Base-by-base conservation (phyloP, 2,888 invertebrate species). In the Yponomeuta evonymella region DNA sequence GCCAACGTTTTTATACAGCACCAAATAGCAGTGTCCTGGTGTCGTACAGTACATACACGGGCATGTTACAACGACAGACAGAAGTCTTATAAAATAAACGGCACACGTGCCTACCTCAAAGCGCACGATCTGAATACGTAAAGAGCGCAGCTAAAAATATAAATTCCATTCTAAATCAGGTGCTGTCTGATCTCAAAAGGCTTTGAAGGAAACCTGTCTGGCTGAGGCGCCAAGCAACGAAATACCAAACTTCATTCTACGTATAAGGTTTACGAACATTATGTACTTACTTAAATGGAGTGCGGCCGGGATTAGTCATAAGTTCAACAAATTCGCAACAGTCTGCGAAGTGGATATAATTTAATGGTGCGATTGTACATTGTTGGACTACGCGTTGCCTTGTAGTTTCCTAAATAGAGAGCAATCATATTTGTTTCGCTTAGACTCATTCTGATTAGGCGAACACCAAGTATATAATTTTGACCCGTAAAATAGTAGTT, bases 61-160 rank as follows among this genome's bases (percentile, higher is more conserved):
- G 11, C 36, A n/a, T 67, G 36, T 67, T 67, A 67, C 65, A 65
- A 12, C 23, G 30, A 10, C 30, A 29, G 65, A 30, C 30, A 30
- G 43, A 5, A 6, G 43, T 43, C 43, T 43, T 43, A 43, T 43
- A 5, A 43, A 43, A 43, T 43, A 43, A 43, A 43, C 43, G 51
- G 51, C 15, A 58, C 51, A 58, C 51, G 51, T 58, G 51, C 3
- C 51, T 67, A n/a, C 29, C 51, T 48, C 58, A 30, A 43, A 67
- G 48, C 29, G 48, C 68, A 51, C 48, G 51, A 51, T 10, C n/a
- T 68, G 51, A 68, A 48, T 68, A 12, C 15, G 9, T 68, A 51
- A 68, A 68, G 29, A 23, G 68, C 29, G 51, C 3, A 51, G 68
- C 68, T 68, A 68, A 68, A 68, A 68, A 68, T 68, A 68, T 58